A percentile compares a stretch with the other conserved stretches of the same genome.
Conservation (phyloP, 2,888 invertebrate species). For the Tenodera sinensis region DNA sequence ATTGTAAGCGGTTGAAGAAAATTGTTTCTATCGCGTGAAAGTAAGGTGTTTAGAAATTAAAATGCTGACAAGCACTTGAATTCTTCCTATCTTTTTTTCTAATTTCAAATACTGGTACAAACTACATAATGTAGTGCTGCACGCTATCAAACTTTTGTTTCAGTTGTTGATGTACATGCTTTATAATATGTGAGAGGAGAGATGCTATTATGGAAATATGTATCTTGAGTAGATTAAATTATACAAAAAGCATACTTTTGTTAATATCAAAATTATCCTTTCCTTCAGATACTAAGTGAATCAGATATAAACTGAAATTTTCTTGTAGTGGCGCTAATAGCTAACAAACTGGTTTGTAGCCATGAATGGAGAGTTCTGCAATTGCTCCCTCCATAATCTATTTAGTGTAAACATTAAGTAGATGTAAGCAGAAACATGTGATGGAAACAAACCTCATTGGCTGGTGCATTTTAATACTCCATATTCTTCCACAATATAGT, state of each 20-base stretch:
- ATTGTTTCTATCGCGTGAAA: neutral
- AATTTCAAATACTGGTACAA: neutral
- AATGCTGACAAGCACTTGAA: neutral
- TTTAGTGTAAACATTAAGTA: too few relatives aligned
- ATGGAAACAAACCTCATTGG: too few relatives aligned
- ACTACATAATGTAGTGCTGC: neutral
- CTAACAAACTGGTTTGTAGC: too few relatives aligned
- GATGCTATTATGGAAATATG: neutral
- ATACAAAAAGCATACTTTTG: neutral
- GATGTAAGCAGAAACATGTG: too few relatives aligned
- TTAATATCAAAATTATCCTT: neutral
- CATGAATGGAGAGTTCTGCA: too few relatives aligned
- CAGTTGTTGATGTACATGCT: neutral
- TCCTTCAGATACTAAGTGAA: neutral
- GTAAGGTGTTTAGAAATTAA: neutral
- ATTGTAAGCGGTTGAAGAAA: neutral
- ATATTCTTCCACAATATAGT: too few relatives aligned
- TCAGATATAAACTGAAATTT: too few relatives aligned
- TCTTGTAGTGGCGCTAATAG: too few relatives aligned
- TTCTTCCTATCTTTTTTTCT: neutral
- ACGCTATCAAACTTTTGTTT: neutral
- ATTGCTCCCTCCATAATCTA: too few relatives aligned
- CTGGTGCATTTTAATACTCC: too few relatives aligned
- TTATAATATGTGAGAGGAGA: neutral
- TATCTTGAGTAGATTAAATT: neutral